Evolutionary conservation across 2,113 vertebrate species (phyloP), one percentile per base, ranked within the genome.

Genomic region (Chaetodon auriga): DNA sequence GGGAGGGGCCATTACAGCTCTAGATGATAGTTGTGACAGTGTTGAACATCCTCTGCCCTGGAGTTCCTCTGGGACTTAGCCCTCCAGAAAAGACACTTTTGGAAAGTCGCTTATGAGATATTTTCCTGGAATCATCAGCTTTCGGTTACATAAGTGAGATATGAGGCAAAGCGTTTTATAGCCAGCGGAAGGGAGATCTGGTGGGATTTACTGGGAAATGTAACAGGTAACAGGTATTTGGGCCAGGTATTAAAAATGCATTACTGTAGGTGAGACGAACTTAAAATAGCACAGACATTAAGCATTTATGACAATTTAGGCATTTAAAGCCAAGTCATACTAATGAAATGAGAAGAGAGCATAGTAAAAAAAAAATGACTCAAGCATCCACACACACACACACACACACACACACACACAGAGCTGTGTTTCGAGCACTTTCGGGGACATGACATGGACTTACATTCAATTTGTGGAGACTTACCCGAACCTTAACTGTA

Each of bases 211-310:
- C 61, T 46, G n/a, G 62, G 35, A 88, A 84, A 80, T 69, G 72
- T 82, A 89, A 89, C 76, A 86, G 77, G 89, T 90, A 89, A 78
- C 81, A 80, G 87, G 78, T 91, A 91, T 91, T 84, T 68, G 80
- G 86, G 76, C 58, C 68, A 88, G 79, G 64, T 82, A 90, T 91
- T 90, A 90, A 83, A 89, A 88, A 88, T 75, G 77, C 68, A 87
- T 86, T 18, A 82, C 70, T 77, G 80, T 70, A 36, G 69, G 82
- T 87, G 83, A 90, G 58, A 80, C 70, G 65, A 68, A 69, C 60
- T 68, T 13, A 71, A 88, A 91, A 85, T 84, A 82, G 84, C 57
- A 75, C 6, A 9, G 43, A 53, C 68, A 85, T 77, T 64, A 83
- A 65, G 64, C 78, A 87, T 87, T 88, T 68, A 83, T 91, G 71